Conservation (phyloP, 2,888 invertebrate genomes). For the Caenorhabditis sp. region DNA sequence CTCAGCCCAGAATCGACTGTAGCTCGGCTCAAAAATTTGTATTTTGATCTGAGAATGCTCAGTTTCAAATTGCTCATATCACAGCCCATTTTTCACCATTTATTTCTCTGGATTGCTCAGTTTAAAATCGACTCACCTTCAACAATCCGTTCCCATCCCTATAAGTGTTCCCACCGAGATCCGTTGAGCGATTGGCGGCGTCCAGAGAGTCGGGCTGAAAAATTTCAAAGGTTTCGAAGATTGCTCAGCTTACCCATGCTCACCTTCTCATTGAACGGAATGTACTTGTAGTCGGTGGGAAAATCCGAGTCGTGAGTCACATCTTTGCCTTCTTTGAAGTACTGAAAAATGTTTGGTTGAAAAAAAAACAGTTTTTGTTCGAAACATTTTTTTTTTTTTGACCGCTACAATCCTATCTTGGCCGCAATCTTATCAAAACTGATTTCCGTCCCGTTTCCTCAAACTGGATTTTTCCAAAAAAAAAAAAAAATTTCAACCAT, state of each 20-base stretch:
- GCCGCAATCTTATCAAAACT: too few relatives aligned
- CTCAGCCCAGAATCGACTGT: not conserved
- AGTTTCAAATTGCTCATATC: too few relatives aligned
- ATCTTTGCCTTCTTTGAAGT: slow-evolving; percentile 53
- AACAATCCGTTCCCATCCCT: slow-evolving; percentile 23
- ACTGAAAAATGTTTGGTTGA: slow-evolving; percentile 30
- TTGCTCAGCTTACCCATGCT: not conserved
- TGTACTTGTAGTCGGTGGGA: slow-evolving; percentile 34
- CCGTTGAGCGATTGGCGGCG: slow-evolving; percentile 58
- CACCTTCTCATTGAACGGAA: slow-evolving; percentile 6
- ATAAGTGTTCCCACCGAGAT: slow-evolving; percentile 65
- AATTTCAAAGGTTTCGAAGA: not conserved
- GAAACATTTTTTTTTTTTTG: too few relatives aligned
- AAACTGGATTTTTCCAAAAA: too few relatives aligned
- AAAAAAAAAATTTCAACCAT: too few relatives aligned
- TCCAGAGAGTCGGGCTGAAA: slow-evolving; percentile 61
- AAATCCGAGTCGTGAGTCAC: slow-evolving; percentile 57
- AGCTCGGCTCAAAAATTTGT: too few relatives aligned
- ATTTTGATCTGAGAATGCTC: too few relatives aligned
- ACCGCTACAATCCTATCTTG: too few relatives aligned
- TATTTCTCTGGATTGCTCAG: too few relatives aligned
- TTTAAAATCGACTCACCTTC: slow-evolving; percentile 6
- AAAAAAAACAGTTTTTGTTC: not conserved
- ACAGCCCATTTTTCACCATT: too few relatives aligned
- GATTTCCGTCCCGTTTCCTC: too few relatives aligned